These are phyloP conservation scores for Latrodectus elegans DNA, from an alignment of 2,888 invertebrate genomes.

Conservation along the genomic window DNA sequence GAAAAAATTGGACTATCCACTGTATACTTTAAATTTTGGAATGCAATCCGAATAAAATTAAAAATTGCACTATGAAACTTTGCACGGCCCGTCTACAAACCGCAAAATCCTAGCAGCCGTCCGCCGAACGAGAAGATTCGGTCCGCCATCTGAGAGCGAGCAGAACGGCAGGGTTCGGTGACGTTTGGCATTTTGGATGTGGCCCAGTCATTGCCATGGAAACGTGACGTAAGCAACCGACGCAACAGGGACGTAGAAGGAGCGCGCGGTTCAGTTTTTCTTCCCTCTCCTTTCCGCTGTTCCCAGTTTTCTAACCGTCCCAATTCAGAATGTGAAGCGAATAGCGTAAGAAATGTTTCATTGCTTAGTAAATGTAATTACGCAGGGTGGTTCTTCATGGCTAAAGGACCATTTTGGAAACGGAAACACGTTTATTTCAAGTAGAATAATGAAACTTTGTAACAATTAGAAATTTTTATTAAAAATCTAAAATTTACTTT, in stretches of 20 bases:
- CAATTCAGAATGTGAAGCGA: not conserved
- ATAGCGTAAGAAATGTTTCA: not conserved
- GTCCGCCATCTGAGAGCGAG: conserved; percentile 5
- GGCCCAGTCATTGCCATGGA: conserved; percentile 61
- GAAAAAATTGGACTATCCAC: no score
- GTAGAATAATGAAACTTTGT: no score
- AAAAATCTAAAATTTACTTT: no score
- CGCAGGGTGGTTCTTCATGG: not conserved
- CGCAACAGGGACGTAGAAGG: conserved; percentile 43
- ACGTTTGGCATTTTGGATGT: conserved; percentile 69
- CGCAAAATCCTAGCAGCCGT: not conserved
- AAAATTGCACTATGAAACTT: not conserved
- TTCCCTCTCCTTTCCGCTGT: not conserved
- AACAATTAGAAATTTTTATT: no score
- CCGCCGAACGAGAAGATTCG: not conserved
- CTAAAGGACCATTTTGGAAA: no score
- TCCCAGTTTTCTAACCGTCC: not conserved
- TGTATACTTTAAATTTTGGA: no score
- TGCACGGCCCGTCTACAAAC: not conserved
- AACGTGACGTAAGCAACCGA: conserved; percentile 63
- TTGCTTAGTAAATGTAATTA: not conserved
- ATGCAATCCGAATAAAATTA: not conserved
- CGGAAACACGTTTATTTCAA: no score
- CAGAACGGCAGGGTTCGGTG: conserved; percentile 17
- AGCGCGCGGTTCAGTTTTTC: conserved; percentile 16